Evolutionary conservation across 2,888 invertebrate species (phyloP).

Genomic region (Sturmia bella): DNA sequence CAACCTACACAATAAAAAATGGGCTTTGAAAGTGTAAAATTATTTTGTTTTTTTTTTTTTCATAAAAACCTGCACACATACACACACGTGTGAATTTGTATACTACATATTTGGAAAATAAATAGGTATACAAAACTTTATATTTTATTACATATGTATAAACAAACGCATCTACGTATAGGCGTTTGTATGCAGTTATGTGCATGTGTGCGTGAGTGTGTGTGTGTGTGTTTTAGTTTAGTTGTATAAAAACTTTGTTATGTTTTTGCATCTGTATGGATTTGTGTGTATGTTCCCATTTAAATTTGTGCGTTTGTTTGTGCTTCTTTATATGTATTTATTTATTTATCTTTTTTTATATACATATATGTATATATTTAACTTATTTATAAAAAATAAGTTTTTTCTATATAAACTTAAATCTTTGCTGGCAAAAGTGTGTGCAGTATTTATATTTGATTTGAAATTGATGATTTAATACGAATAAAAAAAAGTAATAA

Average conservation of each 20-base stretch:
- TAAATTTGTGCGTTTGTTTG: constrained; percentile 24
- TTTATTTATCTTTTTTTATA: constrained; percentile 50
- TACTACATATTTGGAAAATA: constrained; percentile 23
- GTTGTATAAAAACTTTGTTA: neutral
- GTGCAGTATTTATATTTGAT: constrained; percentile 60
- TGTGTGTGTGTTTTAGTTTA: neutral
- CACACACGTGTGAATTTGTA: constrained; percentile 18
- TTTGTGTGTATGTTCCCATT: neutral
- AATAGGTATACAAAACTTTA: constrained; percentile 10
- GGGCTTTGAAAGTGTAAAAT: constrained; percentile 69
- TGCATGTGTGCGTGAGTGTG: neutral
- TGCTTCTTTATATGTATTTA: constrained; percentile 46
- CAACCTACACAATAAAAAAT: constrained; percentile 52
- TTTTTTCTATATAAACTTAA: constrained; percentile 52
- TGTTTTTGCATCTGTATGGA: constrained; percentile 21
- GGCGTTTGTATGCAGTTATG: neutral
- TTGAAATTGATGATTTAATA: constrained; percentile 68
- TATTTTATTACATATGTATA: neutral
- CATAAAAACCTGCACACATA: constrained; percentile 30
- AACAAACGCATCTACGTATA: constrained; percentile 8
- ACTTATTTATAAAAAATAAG: constrained; percentile 63
- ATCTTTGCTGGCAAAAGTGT: constrained; percentile 11
- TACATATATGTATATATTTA: constrained; percentile 34
- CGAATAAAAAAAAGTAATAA: constrained; percentile 42
- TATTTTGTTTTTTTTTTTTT: constrained; percentile 58